Base-by-base conservation (phyloP, 1,140 invertebrate genomes). In the Anoplolepis gracilipes region DNA sequence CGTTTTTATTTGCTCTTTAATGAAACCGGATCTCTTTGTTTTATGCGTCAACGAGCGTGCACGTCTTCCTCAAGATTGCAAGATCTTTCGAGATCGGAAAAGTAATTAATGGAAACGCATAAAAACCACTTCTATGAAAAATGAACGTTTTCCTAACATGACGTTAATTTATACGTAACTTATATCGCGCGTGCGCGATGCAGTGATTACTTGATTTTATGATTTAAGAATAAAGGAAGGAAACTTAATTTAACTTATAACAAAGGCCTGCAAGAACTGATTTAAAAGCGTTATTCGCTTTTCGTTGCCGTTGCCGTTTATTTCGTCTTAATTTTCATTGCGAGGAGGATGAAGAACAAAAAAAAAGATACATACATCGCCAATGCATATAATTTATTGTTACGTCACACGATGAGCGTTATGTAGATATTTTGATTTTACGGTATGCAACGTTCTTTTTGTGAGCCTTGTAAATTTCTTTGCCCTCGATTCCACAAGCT, bases 1-100 rank as follows among this genome's bases (percentile, higher is more conserved):
- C 86, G 69, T 79, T 87, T 89, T 77, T 76, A 73, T 85, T 81
- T 84, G 59, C 30, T 53, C 64, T 81, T 42, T 70, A 77, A 77
- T 55, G 30, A 67, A 73, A 59, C 19, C 53, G 19, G 53, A 30
- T 36, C 8, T 39, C 53, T 82, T 82, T 82, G 53, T 82, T 59
- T 72, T 53, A 61, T 59, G 36, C 67, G 78, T 82, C 78, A 59
- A 81, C 36, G 28, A 82, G 57, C 30, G 53, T 1, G 30, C 46
- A 1, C 49, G 19, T 13, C 25, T 72, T 28, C 36, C 16, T 73
- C 65, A 11, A 25, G 11, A 55, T 79, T n/a, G 64, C 77, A n/a
- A 19, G 28, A 42, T 81, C 25, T 79, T 25, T 5, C 36, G 42
- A 36, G 46, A 69, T 67, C 16, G 22, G 11, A 53, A 39, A 55